Base-by-base conservation (phyloP, 1,140 invertebrate species). In the Chrysoperla carnea region DNA sequence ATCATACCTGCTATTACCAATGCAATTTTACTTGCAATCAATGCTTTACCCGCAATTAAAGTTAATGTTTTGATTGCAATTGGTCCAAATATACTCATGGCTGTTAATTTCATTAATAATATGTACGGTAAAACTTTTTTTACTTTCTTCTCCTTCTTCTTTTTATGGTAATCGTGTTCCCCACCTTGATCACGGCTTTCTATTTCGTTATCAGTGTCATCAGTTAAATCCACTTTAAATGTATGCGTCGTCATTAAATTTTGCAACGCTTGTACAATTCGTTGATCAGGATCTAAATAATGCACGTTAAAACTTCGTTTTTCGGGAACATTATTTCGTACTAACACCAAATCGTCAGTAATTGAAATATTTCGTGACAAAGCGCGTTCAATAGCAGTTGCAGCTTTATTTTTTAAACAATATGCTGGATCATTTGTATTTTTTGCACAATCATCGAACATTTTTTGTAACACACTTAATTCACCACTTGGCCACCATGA, bases 11-110 rank as follows among this genome's bases (percentile, higher is more conserved):
- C 70, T 43, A 75, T 73, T 38, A 72, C 72, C 31, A 75, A 53
- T 1, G 72, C 72, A 36, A 75, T 68, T 50, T 75, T 75, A 56
- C 71, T 73, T 48, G 72, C 70, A 42, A 75, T 69, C 13, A 75
- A 57, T 4, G 72, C 72, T 55, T 75, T 75, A 35, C 69, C 69
- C 14, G 71, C 70, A 42, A 74, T 72, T 4, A 69, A 67, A 40
- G 71, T 70, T 45, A 75, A 55, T 9, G 69, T 71, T 58, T 72
- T 73, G 14, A 73, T 52, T 6, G 56, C 59, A 40, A 61, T 28
- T 0, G 60, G 60, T 8, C 60, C 60, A 37, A 70, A 69, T 49
- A 74, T 70, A 45, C 62, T 64, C 48, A 62, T 63, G 35, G 66
- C 62, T 39, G 66, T 60, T 49, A 68, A 70, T 51, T 72, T 63